These are phyloP conservation scores for Oconnorella tubifera DNA, from an alignment of 2,888 invertebrate genomes.

Conservation along the genomic window DNA sequence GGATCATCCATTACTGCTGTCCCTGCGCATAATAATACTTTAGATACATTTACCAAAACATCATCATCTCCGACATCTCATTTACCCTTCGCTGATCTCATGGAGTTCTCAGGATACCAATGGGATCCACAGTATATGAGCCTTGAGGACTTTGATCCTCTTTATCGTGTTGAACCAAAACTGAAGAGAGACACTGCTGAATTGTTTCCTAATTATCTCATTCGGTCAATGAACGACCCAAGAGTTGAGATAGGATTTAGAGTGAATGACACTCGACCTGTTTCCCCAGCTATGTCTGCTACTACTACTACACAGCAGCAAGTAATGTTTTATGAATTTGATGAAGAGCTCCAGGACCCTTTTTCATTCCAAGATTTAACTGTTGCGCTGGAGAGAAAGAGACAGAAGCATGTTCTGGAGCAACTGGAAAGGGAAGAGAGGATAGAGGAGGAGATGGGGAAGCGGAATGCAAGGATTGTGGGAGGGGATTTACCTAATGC, in stretches of 20 bases:
- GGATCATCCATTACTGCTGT: too few relatives aligned
- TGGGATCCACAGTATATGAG: constrained; percentile 27
- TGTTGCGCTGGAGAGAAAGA: constrained; percentile 29
- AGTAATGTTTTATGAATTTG: not conserved
- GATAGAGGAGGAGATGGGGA: constrained; percentile 11
- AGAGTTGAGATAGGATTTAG: too few relatives aligned
- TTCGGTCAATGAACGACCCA: not conserved
- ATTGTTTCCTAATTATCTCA: constrained; percentile 19
- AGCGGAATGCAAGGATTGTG: too few relatives aligned
- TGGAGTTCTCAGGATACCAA: constrained; percentile 19
- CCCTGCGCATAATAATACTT: too few relatives aligned
- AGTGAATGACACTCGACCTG: not conserved
- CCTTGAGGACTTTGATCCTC: constrained; percentile 37
- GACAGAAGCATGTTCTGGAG: constrained; percentile 29
- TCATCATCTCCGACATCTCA: not conserved
- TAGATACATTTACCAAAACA: too few relatives aligned
- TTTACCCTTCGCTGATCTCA: constrained; percentile 13
- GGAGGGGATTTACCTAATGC: not conserved
- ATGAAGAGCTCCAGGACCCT: constrained; percentile 35
- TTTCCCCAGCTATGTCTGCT: not conserved
- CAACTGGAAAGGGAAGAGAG: constrained; percentile 17
- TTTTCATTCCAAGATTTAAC: constrained; percentile 33
- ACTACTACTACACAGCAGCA: not conserved
- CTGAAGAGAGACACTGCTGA: constrained; percentile 8
- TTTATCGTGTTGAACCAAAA: constrained; percentile 20